Base-by-base conservation (phyloP, 2,888 invertebrate genomes). In the Hipparchia semele region DNA sequence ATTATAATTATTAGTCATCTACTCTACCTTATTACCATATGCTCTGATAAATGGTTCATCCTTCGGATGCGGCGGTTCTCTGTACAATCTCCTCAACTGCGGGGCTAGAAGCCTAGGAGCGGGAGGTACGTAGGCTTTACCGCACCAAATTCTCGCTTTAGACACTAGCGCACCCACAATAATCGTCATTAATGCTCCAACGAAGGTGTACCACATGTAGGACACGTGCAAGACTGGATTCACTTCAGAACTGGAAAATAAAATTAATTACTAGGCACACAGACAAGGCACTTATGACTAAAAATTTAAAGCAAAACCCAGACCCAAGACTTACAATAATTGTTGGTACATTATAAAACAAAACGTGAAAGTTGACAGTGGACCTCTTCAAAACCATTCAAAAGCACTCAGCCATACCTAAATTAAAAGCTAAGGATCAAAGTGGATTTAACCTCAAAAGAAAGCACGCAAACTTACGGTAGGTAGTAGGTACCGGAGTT, bases 201-300 rank as follows among this genome's bases (percentile, higher is more conserved):
- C 85, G 10, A 96, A 84, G 0, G 97, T 97, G 80, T 97, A 97
- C 96, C 96, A 97, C 83, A 97, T 93, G 87, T 97, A 97, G 0
- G 97, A 97, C 8, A 97, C 94, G 61, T 96, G 96, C 77, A 96
- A 96, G 45, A 97, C 81, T 66, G 95, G 94, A 84, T 95, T 95
- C 13, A 95, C 92, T 78, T 95, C 95, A 89, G 95, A 86, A 12
- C 92, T 92, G 79, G 3, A 77, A 78, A 12, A 71, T 60, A 61
- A 13, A 56, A 33, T 66, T 70, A 13, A 13, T 58, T 58, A 39
- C 39, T 4, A 12, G 56, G 0, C 12, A 13, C 7, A 12, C 56
- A 13, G n/a, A n/a, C n/a, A n/a, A n/a, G n/a, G n/a, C n/a, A n/a
- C n/a, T n/a, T n/a, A 23, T 23, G 10, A 7, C 49, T 49, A 49